Percentiles rank a stretch among this genome's conserved stretches.
phyloP scores from a whole-genome alignment of 1,140 invertebrate genomes.

The Platyscapa corneri region DNA sequence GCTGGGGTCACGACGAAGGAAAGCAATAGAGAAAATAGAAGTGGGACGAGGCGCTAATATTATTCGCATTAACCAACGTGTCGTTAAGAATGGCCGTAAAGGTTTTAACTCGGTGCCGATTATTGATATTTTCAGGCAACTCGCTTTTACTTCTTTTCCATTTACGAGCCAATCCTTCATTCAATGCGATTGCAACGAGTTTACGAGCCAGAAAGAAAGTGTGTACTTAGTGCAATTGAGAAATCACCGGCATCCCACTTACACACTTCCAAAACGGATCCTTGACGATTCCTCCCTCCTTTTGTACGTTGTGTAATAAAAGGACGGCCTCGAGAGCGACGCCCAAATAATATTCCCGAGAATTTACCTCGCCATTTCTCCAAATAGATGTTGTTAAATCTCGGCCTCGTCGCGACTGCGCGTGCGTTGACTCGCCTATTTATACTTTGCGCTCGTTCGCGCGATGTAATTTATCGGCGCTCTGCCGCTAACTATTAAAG shows the following conservation, averaged over 20 bases:
- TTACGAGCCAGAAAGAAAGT: conserved; percentile 11
- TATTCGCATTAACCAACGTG: conserved; percentile 34
- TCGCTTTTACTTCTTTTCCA: conserved; percentile 1
- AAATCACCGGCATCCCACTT: neutral
- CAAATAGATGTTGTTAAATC: no score
- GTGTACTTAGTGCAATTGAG: neutral
- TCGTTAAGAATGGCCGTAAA: conserved; percentile 24
- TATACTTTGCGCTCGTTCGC: no score
- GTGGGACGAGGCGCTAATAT: conserved; percentile 19
- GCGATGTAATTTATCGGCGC: no score
- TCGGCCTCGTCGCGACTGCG: no score
- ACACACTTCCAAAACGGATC: neutral
- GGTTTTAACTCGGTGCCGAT: conserved; percentile 21
- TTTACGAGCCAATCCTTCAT: conserved; percentile 1
- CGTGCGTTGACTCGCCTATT: no score
- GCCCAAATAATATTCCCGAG: no score
- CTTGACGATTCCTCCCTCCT: no score
- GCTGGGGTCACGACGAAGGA: neutral
- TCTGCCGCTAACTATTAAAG: no score
- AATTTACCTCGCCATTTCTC: no score
- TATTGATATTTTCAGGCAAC: conserved; percentile 38
- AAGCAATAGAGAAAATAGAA: neutral
- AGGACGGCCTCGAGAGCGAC: no score
- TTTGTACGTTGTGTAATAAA: no score
- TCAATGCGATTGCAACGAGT: neutral